Conservation (phyloP, 2,888 invertebrate species). For the Drosophila mimica region DNA sequence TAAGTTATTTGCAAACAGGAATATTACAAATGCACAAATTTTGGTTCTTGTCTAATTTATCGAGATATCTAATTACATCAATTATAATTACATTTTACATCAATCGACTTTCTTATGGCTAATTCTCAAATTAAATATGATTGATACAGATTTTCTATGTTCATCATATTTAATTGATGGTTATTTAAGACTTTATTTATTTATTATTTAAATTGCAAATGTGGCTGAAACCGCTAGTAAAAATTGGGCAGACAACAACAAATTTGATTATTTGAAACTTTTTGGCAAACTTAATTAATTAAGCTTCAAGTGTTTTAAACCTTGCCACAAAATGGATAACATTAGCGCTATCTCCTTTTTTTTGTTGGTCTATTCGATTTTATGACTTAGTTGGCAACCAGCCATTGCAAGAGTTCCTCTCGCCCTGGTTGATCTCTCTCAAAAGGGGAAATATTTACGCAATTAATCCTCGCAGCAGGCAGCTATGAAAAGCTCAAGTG, state of each 20-base stretch:
- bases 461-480: slow-evolving; percentile 35
- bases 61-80: not conserved
- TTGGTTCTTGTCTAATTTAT: not conserved
- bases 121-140: not conserved
- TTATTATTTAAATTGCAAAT: not conserved
- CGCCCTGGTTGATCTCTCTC: slow-evolving; percentile 19
- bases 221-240: not conserved
- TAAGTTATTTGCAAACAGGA: not conserved
- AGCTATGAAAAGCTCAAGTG: slow-evolving; percentile 10
- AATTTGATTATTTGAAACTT: not conserved
- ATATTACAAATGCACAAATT: not conserved
- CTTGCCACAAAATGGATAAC: not conserved
- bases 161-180: not conserved
- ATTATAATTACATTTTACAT: not conserved
- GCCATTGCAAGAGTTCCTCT: slow-evolving; percentile 51
- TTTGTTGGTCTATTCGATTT: slow-evolving; percentile 33
- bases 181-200: not conserved
- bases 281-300: not conserved
- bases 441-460: slow-evolving; percentile 25
- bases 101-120: not conserved
- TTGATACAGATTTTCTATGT: not conserved
- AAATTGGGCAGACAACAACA: not conserved
- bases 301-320: not conserved
- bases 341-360: not conserved
- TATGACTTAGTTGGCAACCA: slow-evolving; percentile 61